A percentile compares a stretch with the other conserved stretches of the same genome.
These are phyloP conservation scores for Artemia sp. DNA, from an alignment of 2,888 invertebrate species.

Conservation along the genomic window DNA sequence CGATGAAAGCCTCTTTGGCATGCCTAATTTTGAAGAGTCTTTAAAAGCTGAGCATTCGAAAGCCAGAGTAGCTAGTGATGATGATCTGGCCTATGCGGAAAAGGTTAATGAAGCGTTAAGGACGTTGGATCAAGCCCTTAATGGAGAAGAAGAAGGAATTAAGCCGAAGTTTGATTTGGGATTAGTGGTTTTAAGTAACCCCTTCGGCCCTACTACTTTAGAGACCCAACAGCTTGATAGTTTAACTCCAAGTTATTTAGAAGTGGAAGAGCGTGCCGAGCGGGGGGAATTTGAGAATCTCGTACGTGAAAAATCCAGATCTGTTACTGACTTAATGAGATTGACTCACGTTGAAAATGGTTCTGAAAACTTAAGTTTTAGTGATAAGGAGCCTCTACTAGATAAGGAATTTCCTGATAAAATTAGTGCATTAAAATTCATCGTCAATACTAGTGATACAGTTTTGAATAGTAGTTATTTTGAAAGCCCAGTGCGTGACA, in stretches of 20 bases:
- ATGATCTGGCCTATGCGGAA: conserved; percentile 10
- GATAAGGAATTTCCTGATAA: conserved; percentile 9
- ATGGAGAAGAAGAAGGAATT: neutral
- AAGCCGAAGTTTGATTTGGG: conserved; percentile 1
- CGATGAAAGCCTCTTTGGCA: conserved; percentile 6
- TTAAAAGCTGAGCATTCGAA: neutral
- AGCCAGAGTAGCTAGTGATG: conserved; percentile 1
- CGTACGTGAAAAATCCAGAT: conserved; percentile 46
- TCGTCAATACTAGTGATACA: conserved; percentile 12
- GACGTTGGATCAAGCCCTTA: conserved; percentile 5
- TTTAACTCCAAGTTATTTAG: neutral
- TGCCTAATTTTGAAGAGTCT: conserved; percentile 1
- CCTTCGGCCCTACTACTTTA: neutral
- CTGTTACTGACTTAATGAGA: conserved; percentile 48
- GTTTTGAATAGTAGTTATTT: neutral
- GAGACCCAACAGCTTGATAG: conserved; percentile 8
- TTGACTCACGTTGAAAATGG: conserved; percentile 47
- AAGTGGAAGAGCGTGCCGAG: conserved; percentile 10
- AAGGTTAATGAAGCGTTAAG: conserved; percentile 10
- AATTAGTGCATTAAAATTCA: neutral
- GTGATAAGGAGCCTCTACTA: neutral
- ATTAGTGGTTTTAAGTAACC: neutral
- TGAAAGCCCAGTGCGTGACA: neutral
- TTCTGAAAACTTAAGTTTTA: conserved; percentile 25
- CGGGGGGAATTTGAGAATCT: conserved; percentile 35